These are phyloP conservation scores for Lithophane socia DNA, from an alignment of 2,888 invertebrate species.

Conservation along the genomic window DNA sequence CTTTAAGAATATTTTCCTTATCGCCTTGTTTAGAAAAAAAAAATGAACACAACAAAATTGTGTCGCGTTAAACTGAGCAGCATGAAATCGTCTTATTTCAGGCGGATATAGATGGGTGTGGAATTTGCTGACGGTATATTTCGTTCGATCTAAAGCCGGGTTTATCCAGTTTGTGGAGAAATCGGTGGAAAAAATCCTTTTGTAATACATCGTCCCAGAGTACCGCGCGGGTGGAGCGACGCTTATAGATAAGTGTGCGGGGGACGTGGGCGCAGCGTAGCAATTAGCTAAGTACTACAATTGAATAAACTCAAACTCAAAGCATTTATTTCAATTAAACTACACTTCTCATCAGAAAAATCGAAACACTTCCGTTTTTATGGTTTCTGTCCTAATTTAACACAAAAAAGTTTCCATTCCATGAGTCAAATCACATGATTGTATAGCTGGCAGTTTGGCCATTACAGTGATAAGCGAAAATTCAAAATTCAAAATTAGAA, in stretches of 20 bases:
- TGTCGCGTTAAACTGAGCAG: background rate
- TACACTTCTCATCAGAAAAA: no score
- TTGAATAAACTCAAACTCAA: constrained; percentile 37
- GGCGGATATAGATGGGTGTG: constrained; percentile 20
- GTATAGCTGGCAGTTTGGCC: no score
- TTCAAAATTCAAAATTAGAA: no score
- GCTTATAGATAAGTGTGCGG: constrained; percentile 43
- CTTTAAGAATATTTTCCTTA: constrained; percentile 14
- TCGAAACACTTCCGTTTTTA: no score
- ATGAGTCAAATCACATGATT: no score
- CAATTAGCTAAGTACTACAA: constrained; percentile 52
- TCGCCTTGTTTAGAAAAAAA: background rate
- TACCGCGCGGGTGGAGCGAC: constrained; percentile 15
- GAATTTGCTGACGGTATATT: constrained; percentile 45
- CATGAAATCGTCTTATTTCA: constrained; percentile 37
- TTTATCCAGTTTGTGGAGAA: constrained; percentile 56
- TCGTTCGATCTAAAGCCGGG: constrained; percentile 57
- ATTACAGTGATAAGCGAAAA: no score
- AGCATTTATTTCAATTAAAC: no score
- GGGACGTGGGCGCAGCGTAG: background rate
- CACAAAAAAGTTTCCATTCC: no score
- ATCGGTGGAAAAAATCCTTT: constrained; percentile 61
- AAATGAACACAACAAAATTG: constrained; percentile 1
- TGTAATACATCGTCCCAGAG: constrained; percentile 48
- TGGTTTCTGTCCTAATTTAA: no score